phyloP scores from a whole-genome alignment of 2,888 invertebrate species.

The Coremacera marginata region DNA sequence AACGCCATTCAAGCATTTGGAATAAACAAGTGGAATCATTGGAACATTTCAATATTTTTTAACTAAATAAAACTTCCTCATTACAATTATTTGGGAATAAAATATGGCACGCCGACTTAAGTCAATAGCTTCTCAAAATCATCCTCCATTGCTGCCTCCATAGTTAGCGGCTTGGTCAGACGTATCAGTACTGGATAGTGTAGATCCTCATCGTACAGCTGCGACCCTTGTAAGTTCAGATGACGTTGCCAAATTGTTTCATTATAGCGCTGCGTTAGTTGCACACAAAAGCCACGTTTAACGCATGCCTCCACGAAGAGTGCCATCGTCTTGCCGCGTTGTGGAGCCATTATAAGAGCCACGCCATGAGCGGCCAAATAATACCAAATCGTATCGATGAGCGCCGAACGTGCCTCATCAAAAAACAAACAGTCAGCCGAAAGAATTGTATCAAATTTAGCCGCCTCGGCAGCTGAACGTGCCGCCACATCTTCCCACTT shows the following conservation, averaged over 20 bases:
- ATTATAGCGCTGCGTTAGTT: slow-evolving; percentile 75
- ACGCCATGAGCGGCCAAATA: slow-evolving; percentile 74
- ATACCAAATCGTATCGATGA: slow-evolving; percentile 78
- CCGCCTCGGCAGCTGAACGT: slow-evolving; percentile 64
- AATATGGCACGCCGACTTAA: too few species aligned
- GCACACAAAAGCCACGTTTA: slow-evolving; percentile 73
- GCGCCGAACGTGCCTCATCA: slow-evolving; percentile 77
- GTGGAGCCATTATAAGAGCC: slow-evolving; percentile 82
- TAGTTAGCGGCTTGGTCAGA: slow-evolving; percentile 64
- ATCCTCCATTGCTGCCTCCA: not conserved
- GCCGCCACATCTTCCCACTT: slow-evolving; percentile 71
- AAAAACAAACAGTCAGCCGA: slow-evolving; percentile 87
- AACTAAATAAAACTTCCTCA: too few species aligned
- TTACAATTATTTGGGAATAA: too few species aligned
- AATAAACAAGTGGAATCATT: slow-evolving; percentile 44
- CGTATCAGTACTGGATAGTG: slow-evolving; percentile 80
- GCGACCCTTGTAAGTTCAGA: slow-evolving; percentile 72
- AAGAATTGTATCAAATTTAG: slow-evolving; percentile 78
- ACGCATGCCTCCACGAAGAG: slow-evolving; percentile 76
- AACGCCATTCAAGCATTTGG: slow-evolving; percentile 28
- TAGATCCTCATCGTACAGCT: slow-evolving; percentile 77
- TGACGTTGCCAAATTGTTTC: slow-evolving; percentile 78
- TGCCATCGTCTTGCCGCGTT: slow-evolving; percentile 79
- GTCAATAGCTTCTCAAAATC: too few species aligned
- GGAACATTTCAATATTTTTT: slow-evolving; percentile 25